Base-by-base conservation (phyloP, 2,113 vertebrate species). In the Oreochromis spilurus region DNA sequence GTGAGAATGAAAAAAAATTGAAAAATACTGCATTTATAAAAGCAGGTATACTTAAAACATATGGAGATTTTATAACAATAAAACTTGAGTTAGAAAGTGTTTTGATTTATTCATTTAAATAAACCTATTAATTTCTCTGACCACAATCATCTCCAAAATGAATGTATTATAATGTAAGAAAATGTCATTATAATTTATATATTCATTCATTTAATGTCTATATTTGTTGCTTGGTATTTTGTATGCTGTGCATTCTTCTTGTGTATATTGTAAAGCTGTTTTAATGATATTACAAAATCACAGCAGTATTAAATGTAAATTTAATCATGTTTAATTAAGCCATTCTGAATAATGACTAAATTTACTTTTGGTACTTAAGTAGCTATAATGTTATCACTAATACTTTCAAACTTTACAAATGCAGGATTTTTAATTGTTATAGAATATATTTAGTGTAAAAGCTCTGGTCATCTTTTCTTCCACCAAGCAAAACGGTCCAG, bases 251-350 rank as follows among this genome's bases (percentile, higher is more conserved):
- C 0, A 65, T 36, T 67, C 19, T 14, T 67, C 11, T 67, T 67
- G 19, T 14, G 0, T 12, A 36, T 36, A 65, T 36, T 65, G 0
- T 65, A 36, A 65, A 65, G 1, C 2, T 65, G 60, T 65, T 36
- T 65, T 65, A 36, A 65, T 36, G 2, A 36, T 0, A 36, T 65
- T n/a, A 36, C 17, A 65, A 65, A 36, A 65, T 65, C 31, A n/a
- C 31, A 65, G 60, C 60, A 12, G 60, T n/a, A n/a, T 36, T 65
- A 65, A n/a, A 65, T 38, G 60, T 65, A 65, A 65, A 65, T 65
- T 65, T 38, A 65, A 65, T 31, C 60, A 36, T 0, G 1, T 65
- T 65, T 65, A 65, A 38, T 38, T 12, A 38, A 65, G 21, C 38
- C 29, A 72, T 45, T 72, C 13, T 45, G 21, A 24, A 72, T 72